These are phyloP conservation scores for Empis stercorea DNA, from an alignment of 2,888 invertebrate species.

Conservation along the genomic window DNA sequence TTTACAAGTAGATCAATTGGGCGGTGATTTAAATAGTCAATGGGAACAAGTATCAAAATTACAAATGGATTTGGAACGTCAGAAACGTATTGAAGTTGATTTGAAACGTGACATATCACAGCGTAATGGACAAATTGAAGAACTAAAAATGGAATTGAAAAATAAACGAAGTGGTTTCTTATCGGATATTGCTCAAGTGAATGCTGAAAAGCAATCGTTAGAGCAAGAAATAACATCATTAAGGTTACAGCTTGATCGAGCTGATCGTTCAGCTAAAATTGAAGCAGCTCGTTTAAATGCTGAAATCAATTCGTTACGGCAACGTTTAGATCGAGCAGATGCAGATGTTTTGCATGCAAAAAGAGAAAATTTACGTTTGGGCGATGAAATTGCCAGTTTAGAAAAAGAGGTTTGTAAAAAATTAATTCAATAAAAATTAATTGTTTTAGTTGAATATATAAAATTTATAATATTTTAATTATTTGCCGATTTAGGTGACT, in stretches of 20 bases:
- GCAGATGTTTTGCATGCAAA: slow-evolving; percentile 68
- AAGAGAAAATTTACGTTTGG: slow-evolving; percentile 62
- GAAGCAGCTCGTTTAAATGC: slow-evolving; percentile 62
- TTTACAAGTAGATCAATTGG: slow-evolving; percentile 64
- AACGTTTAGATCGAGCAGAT: slow-evolving; percentile 65
- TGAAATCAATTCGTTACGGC: slow-evolving; percentile 58
- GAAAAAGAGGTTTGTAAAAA: slow-evolving; percentile 58
- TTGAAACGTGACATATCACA: slow-evolving; percentile 63
- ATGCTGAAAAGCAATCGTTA: slow-evolving; percentile 64
- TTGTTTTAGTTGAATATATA: neutral
- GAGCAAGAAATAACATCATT: slow-evolving; percentile 68
- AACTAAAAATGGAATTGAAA: slow-evolving; percentile 65
- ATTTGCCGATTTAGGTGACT: slow-evolving; percentile 37
- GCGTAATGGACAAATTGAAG: slow-evolving; percentile 62
- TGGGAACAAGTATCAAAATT: slow-evolving; percentile 68
- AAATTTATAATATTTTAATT: neutral
- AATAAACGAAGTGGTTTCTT: slow-evolving; percentile 56
- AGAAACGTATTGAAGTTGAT: slow-evolving; percentile 62
- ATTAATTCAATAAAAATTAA: neutral
- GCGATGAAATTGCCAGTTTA: slow-evolving; percentile 63
- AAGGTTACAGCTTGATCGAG: slow-evolving; percentile 53
- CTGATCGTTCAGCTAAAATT: slow-evolving; percentile 62
- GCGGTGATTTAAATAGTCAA: slow-evolving; percentile 63
- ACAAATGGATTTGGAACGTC: slow-evolving; percentile 66
- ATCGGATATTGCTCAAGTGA: slow-evolving; percentile 60